A percentile compares a stretch with the other conserved stretches of the same genome.
Evolutionary conservation across 2,888 invertebrate species (phyloP).

Genomic region (Volucella bombylans): DNA sequence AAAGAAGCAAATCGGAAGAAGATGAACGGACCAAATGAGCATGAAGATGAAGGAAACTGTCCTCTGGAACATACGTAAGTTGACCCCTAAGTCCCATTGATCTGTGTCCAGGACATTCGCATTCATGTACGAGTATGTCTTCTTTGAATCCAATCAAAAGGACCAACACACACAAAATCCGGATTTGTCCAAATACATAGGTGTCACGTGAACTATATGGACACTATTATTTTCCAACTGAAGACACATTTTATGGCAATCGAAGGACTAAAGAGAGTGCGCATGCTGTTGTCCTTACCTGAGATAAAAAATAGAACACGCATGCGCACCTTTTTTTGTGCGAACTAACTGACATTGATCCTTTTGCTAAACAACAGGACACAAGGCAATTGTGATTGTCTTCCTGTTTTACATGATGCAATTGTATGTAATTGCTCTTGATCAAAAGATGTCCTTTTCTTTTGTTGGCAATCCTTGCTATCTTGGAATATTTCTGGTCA

Average conservation of each 20-base stretch:
- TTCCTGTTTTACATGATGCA: conserved; percentile 27
- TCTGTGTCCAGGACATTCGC: conserved; percentile 44
- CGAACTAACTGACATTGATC: conserved; percentile 37
- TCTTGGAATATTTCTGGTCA: conserved; percentile 66
- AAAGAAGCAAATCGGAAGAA: conserved; percentile 49
- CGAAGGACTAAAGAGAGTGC: conserved; percentile 25
- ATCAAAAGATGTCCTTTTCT: conserved; percentile 63
- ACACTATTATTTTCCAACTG: conserved; percentile 61
- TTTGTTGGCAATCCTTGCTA: conserved; percentile 52
- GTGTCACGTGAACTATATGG: conserved; percentile 67
- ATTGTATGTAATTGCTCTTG: conserved; percentile 60
- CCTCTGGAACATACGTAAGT: conserved; percentile 60
- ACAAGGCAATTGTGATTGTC: conserved; percentile 47
- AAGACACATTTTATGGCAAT: conserved; percentile 67
- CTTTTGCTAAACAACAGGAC: conserved; percentile 55
- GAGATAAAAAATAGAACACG: conserved; percentile 54
- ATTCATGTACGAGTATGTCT: background rate
- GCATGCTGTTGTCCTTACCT: conserved; percentile 45
- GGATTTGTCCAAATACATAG: conserved; percentile 53
- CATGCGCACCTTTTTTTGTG: conserved; percentile 9
- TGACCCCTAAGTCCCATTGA: conserved; percentile 71
- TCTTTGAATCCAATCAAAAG: conserved; percentile 20
- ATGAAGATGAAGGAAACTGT: conserved; percentile 10
- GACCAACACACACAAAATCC: conserved; percentile 61
- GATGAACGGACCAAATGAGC: conserved; percentile 16